Percentiles rank a stretch among this genome's conserved stretches.
Evolutionary conservation across 2,797 vertebrate genomes (phyloP).

Genomic region (Sebastes itinus): DNA sequence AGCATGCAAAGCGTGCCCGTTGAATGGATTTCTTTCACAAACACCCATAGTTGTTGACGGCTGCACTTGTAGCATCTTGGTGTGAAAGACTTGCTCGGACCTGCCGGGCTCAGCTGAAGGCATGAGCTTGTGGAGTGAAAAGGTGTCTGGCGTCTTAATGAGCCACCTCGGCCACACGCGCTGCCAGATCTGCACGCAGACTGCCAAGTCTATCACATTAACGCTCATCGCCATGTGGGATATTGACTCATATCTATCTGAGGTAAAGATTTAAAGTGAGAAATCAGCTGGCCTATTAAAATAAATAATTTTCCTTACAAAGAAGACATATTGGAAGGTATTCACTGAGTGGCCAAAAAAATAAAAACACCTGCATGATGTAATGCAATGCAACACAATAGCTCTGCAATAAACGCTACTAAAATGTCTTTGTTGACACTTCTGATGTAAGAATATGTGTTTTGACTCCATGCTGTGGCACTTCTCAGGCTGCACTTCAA

Average conservation of each 20-base stretch:
- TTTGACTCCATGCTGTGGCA: background rate
- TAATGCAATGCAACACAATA: slow-evolving; percentile 1
- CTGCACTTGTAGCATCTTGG: slow-evolving; percentile 12
- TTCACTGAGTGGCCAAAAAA: background rate
- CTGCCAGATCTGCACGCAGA: slow-evolving; percentile 19
- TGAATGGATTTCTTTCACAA: slow-evolving; percentile 23
- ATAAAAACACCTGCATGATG: slow-evolving; percentile 17
- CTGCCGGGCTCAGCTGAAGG: slow-evolving; percentile 59
- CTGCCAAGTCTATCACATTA: slow-evolving; percentile 45
- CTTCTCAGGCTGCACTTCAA: background rate
- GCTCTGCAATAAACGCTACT: background rate
- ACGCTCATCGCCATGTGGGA: slow-evolving; percentile 5
- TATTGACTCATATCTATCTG: slow-evolving; percentile 24
- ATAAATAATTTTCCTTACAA: background rate
- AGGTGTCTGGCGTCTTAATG: slow-evolving; percentile 53
- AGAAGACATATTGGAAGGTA: background rate
- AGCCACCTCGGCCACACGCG: slow-evolving; percentile 20
- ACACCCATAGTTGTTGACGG: slow-evolving; percentile 17
- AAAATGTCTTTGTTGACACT: background rate
- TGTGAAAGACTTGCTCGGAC: slow-evolving; percentile 50
- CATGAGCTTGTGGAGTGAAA: slow-evolving; percentile 35
- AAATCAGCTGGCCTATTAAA: slow-evolving; percentile 10
- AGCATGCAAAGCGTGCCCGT: slow-evolving; percentile 20
- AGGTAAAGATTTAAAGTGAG: slow-evolving; percentile 18
- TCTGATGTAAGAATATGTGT: background rate